Conservation (phyloP, 1,140 invertebrate species). For the Ruditapes philippinarum region DNA sequence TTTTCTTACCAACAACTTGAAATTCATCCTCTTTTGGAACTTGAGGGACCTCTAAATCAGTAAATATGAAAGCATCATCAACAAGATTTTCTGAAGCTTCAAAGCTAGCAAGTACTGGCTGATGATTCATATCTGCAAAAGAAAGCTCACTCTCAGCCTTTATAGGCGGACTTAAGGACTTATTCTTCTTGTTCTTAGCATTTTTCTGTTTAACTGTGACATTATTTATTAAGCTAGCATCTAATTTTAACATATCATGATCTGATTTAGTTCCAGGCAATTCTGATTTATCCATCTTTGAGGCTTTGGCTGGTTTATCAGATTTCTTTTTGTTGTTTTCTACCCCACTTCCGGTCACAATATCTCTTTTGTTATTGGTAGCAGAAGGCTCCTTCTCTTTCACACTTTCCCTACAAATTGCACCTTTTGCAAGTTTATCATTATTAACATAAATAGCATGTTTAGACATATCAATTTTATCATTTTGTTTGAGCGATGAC, state of each 20-base stretch:
- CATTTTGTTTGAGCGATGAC: conserved; percentile 36
- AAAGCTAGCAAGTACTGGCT: conserved; percentile 11
- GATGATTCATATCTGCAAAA: conserved; percentile 41
- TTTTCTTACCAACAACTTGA: conserved; percentile 76
- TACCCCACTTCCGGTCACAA: background rate
- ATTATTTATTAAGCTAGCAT: conserved; percentile 3
- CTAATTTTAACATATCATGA: background rate
- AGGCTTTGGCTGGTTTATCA: conserved; percentile 35
- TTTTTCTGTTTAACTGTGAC: conserved; percentile 72
- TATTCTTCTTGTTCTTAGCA: conserved; percentile 64
- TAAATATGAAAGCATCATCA: conserved; percentile 74
- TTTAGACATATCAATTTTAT: conserved; percentile 4
- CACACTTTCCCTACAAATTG: conserved; percentile 31
- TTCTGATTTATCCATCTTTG: conserved; percentile 42
- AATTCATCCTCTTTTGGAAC: conserved; percentile 75
- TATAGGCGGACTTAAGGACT: conserved; percentile 23
- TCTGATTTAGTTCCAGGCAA: conserved; percentile 42
- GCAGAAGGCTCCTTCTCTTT: conserved; percentile 40
- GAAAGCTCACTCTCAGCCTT: conserved; percentile 31
- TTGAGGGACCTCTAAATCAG: conserved; percentile 72
- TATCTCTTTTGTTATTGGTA: conserved; percentile 48
- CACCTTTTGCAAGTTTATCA: conserved; percentile 7
- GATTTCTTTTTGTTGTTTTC: conserved; percentile 48
- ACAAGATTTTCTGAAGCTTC: conserved; percentile 33
- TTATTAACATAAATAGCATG: background rate